phyloP scores from a whole-genome alignment of 2,888 invertebrate genomes.

The Caprella mutica region DNA sequence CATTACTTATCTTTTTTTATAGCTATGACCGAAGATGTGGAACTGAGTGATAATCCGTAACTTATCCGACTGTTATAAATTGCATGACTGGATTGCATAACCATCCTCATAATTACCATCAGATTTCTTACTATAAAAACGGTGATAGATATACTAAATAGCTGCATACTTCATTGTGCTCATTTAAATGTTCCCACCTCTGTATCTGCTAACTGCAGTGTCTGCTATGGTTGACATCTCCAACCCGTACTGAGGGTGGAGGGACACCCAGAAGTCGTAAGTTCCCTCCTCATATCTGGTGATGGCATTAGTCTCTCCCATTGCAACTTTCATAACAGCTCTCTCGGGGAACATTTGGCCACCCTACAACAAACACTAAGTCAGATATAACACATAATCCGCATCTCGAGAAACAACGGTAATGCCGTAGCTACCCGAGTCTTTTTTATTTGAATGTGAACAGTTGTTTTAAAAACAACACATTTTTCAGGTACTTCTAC shows the following conservation, averaged over 20 bases:
- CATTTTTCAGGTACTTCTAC: no score
- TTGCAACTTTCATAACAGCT: conserved; percentile 29
- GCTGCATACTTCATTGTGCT: no score
- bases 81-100: no score
- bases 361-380: conserved; percentile 12
- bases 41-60: no score
- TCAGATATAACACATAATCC: no score
- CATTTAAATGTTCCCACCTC: conserved; percentile 12
- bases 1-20: no score
- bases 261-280: conserved; percentile 32
- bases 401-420: no score
- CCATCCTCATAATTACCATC: background rate
- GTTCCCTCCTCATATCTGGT: conserved; percentile 28
- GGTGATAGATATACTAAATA: background rate
- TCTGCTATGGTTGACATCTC: conserved; percentile 33
- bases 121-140: background rate
- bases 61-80: no score
- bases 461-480: no score
- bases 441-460: no score
- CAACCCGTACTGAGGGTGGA: conserved; percentile 26
- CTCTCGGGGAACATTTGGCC: conserved; percentile 33
- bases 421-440: no score
- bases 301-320: conserved; percentile 29
- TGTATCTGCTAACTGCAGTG: conserved; percentile 24
- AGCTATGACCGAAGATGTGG: no score